Evolutionary conservation across 2,797 vertebrate genomes (phyloP), one percentile per base, ranked within the genome.

Genomic region (Eulemur rubriventer): DNA sequence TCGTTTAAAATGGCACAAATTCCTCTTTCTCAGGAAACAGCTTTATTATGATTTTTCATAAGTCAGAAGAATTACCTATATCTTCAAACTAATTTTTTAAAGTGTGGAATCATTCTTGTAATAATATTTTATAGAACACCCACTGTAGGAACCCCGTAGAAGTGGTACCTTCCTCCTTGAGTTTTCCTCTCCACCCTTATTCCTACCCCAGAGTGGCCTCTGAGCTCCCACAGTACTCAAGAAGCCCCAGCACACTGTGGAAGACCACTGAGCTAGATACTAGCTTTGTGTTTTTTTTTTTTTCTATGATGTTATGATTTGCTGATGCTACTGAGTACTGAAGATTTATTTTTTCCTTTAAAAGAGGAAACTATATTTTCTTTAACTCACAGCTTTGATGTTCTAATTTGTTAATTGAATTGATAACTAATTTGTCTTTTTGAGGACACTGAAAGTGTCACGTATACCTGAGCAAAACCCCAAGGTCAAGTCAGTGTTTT

Each of bases 321-420:
- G 35, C 22, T 91, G 18, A 48, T 90, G 16, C 38, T 83, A 70
- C 4, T 35, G 24, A 92, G 0, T 61, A 76, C 43, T 75, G 41
- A 84, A 83, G 85, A 87, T 88, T 50, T 85, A 41, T 8, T 63
- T 67, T 72, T 93, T 84, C 6, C 69, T 84, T 83, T 91, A 81
- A 38, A 91, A n/a, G 30, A 59, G 9, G 13, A 79, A 82, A 76
- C 63, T 67, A 33, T 2, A 20, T 81, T 92, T 92, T 85, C 24
- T 89, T 43, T 95, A 75, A 59, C 48, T 85, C 24, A 76, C 9
- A 18, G 10, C 28, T 76, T 86, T 69, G 17, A 35, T 28, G 7
- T n/a, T 48, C 18, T 46, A 38, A 7, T 65, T 89, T 41, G 30
- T 52, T 41, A 94, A 52, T 12, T 12, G 2, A 80, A 78, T 57